Conservation (phyloP, 2,888 invertebrate genomes). For the Agapostemon virescens region DNA sequence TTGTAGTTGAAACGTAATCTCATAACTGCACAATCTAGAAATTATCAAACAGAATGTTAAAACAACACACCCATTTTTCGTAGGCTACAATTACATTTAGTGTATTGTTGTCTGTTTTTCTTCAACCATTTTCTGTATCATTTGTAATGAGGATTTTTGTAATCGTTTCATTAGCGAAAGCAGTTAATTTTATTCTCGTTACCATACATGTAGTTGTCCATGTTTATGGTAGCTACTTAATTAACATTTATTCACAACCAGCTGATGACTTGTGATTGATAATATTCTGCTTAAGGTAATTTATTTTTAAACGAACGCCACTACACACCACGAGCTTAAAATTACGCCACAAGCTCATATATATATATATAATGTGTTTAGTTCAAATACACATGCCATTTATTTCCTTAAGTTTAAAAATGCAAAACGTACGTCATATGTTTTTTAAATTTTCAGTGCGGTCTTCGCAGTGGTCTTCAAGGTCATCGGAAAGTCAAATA, state of each 20-base stretch:
- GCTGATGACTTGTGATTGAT: slow-evolving; percentile 75
- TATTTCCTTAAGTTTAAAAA: background rate
- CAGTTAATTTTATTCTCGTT: slow-evolving; percentile 50
- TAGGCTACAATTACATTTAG: slow-evolving; percentile 3
- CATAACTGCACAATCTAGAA: background rate
- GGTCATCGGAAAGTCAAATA: background rate
- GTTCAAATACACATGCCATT: background rate
- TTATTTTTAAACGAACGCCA: slow-evolving; percentile 56
- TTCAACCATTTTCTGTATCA: slow-evolving; percentile 17
- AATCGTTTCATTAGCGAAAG: slow-evolving; percentile 34
- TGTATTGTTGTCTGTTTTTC: background rate
- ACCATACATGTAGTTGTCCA: slow-evolving; percentile 53
- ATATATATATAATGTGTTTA: background rate
- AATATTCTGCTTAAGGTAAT: slow-evolving; percentile 59
- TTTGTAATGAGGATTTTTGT: background rate
- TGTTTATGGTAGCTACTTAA: slow-evolving; percentile 54
- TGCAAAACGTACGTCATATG: background rate
- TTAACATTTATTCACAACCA: slow-evolving; percentile 78
- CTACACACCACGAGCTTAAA: slow-evolving; percentile 39
- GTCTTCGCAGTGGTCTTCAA: background rate
- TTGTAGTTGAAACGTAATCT: background rate
- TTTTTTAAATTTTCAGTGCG: background rate
- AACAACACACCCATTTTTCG: background rate
- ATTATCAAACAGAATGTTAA: background rate
- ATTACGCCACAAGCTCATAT: slow-evolving; percentile 18